These are phyloP conservation scores for Marasmarcha lunaedactyla DNA, from an alignment of 2,888 invertebrate genomes.

Conservation along the genomic window DNA sequence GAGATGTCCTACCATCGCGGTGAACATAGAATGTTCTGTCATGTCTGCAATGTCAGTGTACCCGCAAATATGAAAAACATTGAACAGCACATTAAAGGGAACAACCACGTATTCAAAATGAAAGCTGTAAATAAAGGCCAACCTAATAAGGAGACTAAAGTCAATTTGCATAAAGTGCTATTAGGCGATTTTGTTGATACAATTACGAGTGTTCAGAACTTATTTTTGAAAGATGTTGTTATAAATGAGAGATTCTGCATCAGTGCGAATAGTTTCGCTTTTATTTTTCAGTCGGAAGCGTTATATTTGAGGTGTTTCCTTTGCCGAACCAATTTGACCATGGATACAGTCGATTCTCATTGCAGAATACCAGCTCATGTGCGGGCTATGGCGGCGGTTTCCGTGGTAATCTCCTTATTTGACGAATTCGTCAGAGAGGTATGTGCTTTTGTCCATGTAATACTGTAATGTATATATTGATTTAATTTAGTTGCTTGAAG, in stretches of 20 bases:
- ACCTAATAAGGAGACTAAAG: no score
- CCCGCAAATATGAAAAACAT: neutral
- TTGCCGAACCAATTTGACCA: conserved; percentile 15
- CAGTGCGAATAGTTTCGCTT: conserved; percentile 17
- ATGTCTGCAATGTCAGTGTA: neutral
- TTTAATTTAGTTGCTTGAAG: no score
- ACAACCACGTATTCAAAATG: neutral
- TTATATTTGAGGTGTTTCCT: conserved; percentile 14
- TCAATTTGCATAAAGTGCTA: no score
- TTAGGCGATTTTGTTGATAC: conserved; percentile 13
- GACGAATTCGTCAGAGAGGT: conserved; percentile 37
- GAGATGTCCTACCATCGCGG: neutral
- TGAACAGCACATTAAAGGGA: neutral
- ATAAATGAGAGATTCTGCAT: conserved; percentile 25
- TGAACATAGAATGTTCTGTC: neutral
- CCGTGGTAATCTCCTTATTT: conserved; percentile 20
- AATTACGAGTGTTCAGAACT: conserved; percentile 8
- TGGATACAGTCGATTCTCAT: conserved; percentile 12
- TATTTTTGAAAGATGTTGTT: conserved; percentile 15
- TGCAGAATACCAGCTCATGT: conserved; percentile 10
- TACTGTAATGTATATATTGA: no score
- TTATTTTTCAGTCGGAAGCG: conserved; percentile 7
- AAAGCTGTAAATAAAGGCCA: neutral
- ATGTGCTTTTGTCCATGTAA: conserved; percentile 5
- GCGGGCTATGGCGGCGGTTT: conserved; percentile 7